A percentile compares a stretch with the other conserved stretches of the same genome.
Conservation (phyloP, 2,888 invertebrate genomes). For the Isoperla grammatica region DNA sequence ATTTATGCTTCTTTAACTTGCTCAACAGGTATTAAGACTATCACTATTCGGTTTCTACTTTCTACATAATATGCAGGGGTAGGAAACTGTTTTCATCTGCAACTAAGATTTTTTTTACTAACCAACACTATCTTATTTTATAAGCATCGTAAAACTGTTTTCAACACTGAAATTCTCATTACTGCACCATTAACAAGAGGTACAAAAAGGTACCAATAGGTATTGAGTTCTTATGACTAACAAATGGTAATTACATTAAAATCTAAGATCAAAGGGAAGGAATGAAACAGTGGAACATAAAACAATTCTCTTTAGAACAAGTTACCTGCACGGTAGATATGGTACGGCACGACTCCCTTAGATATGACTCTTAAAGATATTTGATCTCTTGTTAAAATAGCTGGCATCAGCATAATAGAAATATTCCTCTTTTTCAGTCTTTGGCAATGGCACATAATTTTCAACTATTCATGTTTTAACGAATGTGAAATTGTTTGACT, state of each 20-base stretch:
- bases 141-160: not conserved
- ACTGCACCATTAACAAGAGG: constrained; percentile 7
- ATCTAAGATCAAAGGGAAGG: constrained; percentile 20
- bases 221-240: constrained; percentile 1
- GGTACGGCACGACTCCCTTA: constrained; percentile 6
- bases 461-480: not conserved
- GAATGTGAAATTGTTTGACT: not conserved
- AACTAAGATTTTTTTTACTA: too few relatives aligned
- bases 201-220: constrained; percentile 1
- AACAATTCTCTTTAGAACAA: not conserved
- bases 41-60: too few relatives aligned
- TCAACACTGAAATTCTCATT: not conserved
- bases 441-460: constrained; percentile 23
- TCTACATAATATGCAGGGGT: too few relatives aligned
- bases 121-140: too few relatives aligned
- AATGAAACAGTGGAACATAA: constrained; percentile 25
- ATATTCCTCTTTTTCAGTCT: constrained; percentile 19
- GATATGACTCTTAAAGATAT: not conserved
- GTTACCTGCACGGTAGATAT: not conserved
- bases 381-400: not conserved
- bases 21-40: too few relatives aligned
- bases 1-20: too few relatives aligned
- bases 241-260: constrained; percentile 9
- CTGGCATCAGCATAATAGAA: not conserved
- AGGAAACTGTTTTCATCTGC: too few relatives aligned